These are phyloP conservation scores for Vidua macroura DNA, from an alignment of 2,113 vertebrate species.

Conservation along the genomic window DNA sequence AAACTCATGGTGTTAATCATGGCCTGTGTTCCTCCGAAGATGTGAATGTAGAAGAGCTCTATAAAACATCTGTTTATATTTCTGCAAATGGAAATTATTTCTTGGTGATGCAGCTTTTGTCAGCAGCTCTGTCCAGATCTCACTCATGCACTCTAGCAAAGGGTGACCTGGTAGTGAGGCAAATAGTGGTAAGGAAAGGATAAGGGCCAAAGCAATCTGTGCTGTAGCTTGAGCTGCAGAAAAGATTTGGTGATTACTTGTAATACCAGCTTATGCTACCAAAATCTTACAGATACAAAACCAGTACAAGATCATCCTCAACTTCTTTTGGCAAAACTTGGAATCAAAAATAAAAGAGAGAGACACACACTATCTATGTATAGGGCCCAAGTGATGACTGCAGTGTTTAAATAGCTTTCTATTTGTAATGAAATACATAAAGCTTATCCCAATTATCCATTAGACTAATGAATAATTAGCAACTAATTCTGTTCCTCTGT, in stretches of 20 bases:
- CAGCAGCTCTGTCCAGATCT: background rate
- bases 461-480: background rate
- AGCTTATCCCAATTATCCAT: background rate
- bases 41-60: background rate
- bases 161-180: background rate
- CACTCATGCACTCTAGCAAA: background rate
- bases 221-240: background rate
- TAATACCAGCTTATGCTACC: background rate
- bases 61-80: background rate
- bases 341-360: background rate
- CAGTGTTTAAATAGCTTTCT: background rate
- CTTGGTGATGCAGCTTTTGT: background rate
- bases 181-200: background rate
- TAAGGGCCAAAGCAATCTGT: background rate
- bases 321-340: background rate
- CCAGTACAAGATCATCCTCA: background rate
- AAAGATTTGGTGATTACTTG: background rate
- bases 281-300: background rate
- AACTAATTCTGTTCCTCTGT: background rate
- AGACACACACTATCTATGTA: background rate
- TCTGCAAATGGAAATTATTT: background rate
- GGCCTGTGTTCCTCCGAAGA: fast-evolving
- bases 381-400: background rate
- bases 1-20: background rate
- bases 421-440: background rate